phyloP scores from a whole-genome alignment of 2,888 invertebrate genomes.

The Teleogryllus oceanicus region DNA sequence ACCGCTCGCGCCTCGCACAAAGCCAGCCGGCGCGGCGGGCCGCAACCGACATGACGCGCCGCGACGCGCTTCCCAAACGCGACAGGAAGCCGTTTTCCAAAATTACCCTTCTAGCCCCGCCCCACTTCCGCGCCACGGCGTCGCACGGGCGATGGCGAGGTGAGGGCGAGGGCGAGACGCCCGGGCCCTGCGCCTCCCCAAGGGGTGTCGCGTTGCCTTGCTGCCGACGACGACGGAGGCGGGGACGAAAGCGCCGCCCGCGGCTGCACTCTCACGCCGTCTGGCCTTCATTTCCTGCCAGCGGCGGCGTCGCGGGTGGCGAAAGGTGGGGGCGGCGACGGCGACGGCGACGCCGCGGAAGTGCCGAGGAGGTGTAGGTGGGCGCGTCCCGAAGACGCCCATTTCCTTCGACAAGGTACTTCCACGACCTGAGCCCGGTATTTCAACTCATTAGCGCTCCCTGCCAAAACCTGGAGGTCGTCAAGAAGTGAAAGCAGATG shows the following conservation, averaged over 20 bases:
- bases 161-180: background rate
- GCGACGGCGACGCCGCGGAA: background rate
- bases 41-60: background rate
- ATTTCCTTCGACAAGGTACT: no score
- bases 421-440: no score
- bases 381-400: no score
- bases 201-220: background rate
- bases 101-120: conserved; percentile 10
- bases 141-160: background rate
- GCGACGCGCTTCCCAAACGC: background rate
- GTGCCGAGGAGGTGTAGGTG: background rate
- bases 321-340: background rate
- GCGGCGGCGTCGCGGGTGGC: background rate
- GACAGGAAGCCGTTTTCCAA: conserved; percentile 11
- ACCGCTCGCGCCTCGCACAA: background rate
- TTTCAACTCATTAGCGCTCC: no score
- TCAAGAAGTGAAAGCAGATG: no score
- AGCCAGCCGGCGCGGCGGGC: background rate
- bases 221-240: background rate
- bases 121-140: background rate
- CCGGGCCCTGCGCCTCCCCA: background rate
- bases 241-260: background rate
- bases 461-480: no score
- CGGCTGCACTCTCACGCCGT: conserved; percentile 7
- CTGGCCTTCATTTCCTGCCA: background rate